Base-by-base conservation (phyloP, 1,140 invertebrate genomes). In the Drosophila funebris region DNA sequence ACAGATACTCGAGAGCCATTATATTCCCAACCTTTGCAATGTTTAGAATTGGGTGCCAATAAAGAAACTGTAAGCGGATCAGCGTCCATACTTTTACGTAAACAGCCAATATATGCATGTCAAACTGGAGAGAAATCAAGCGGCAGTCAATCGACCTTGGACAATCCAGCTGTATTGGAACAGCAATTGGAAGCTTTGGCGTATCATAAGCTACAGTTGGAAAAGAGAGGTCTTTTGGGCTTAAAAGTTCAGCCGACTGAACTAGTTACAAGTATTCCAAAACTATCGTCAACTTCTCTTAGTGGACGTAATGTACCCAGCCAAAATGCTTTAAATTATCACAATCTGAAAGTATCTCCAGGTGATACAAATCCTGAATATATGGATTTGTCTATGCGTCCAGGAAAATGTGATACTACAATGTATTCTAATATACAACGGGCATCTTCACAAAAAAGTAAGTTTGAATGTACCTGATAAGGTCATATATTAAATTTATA, bases 1-100 rank as follows among this genome's bases (percentile, higher is more conserved):
- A 91, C 90, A 43, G 84, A 92, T 68, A 76, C 90, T 5, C 67
- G 79, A 5, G 92, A 93, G 68, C 92, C 92, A 0, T 85, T 91
- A 3, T 93, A 92, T 73, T 92, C 92, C 0, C 92, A 92, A 20
- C 82, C 92, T 4, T 46, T 93, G 16, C 54, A 75, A 18, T 87
- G 71, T 20, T 37, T 54, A 13, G 76, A 72, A 24, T 31, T 68
- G 3, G 13, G 20, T 18, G 9, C 8, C 8, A 27, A 5, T 11
- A 64, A 46, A 14, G 27, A 44, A 36, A 13, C 44, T 61, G 11
- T 44, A 58, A 44, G 27, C 31, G 44, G 29, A 6, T 6, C 36
- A 20, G 52, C 18, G 0, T 41, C 44, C 1, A 52, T 57, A 11
- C 39, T 72, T 14, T 44, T 63, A 14, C 69, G 73, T 8, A 90